Conservation (phyloP, 2,113 vertebrate species). For the Ptilonorhynchus violaceus region DNA sequence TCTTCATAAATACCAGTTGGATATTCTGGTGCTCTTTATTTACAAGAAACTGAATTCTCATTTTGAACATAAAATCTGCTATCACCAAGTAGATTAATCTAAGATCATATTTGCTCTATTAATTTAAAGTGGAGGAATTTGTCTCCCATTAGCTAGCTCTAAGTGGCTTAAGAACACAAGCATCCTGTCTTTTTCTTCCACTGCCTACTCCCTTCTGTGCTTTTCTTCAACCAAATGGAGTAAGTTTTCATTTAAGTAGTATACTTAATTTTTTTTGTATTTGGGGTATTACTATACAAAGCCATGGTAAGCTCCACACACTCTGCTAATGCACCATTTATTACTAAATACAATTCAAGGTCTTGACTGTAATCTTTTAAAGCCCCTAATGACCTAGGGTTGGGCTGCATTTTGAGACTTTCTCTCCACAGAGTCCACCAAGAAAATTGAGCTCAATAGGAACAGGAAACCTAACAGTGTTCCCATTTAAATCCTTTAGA, state of each 20-base stretch:
- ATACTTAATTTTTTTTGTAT: not conserved
- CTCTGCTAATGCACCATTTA: not conserved
- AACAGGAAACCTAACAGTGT: slow-evolving; percentile 6
- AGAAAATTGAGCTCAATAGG: slow-evolving; percentile 46
- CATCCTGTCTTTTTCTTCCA: not conserved
- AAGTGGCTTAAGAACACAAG: not conserved
- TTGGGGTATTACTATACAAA: not conserved
- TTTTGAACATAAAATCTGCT: not conserved
- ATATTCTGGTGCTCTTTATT: not conserved
- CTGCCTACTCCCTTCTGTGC: not conserved
- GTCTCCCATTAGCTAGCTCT: not conserved
- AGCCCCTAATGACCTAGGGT: not conserved
- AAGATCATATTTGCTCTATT: not conserved
- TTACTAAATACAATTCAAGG: slow-evolving; percentile 6
- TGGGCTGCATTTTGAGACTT: slow-evolving; percentile 8
- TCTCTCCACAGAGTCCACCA: not conserved
- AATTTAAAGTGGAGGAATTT: not conserved
- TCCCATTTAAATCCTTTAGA: slow-evolving; percentile 40
- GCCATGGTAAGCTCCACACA: not conserved
- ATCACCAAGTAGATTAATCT: not conserved
- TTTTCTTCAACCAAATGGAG: not conserved
- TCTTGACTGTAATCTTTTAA: slow-evolving; percentile 31
- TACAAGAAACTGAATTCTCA: not conserved
- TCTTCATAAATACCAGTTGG: not conserved
- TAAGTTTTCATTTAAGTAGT: not conserved